Evolutionary conservation across 1,140 invertebrate species (phyloP).

Genomic region (Ceratoteleas bidentatus): DNA sequence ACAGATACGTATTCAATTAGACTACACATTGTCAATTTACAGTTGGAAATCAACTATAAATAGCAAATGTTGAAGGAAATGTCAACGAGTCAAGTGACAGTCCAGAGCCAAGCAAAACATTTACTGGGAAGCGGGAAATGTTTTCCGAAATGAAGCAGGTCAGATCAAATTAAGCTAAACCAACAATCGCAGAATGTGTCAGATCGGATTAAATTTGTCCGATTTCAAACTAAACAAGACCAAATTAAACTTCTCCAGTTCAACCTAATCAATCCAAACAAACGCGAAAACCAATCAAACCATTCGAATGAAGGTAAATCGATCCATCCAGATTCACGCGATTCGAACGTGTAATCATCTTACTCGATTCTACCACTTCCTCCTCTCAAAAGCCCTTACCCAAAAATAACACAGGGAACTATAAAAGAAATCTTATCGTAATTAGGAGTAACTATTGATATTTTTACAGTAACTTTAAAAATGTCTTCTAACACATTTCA

Average conservation of each 20-base stretch:
- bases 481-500: no score
- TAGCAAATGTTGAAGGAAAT: no score
- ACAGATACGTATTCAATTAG: background rate
- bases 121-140: background rate
- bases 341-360: slow-evolving; percentile 18
- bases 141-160: slow-evolving; percentile 20
- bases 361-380: slow-evolving; percentile 12
- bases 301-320: slow-evolving; percentile 54
- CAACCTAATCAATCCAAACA: slow-evolving; percentile 62
- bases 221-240: slow-evolving; percentile 53
- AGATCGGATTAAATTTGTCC: slow-evolving; percentile 45
- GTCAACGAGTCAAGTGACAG: no score
- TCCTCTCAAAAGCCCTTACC: no score
- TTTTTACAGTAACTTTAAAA: no score
- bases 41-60: no score
- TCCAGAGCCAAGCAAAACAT: no score
- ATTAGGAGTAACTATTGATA: no score
- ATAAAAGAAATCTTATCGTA: no score
- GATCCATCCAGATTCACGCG: slow-evolving; percentile 27
- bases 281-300: slow-evolving; percentile 55
- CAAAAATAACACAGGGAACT: no score
- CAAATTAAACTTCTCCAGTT: slow-evolving; percentile 48
- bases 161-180: slow-evolving; percentile 41
- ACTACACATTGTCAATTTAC: background rate
- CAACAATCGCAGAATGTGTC: slow-evolving; percentile 35